Base-by-base conservation (phyloP, 64 coral and sea anemone genomes). In the Cladopsammia gracilis region DNA sequence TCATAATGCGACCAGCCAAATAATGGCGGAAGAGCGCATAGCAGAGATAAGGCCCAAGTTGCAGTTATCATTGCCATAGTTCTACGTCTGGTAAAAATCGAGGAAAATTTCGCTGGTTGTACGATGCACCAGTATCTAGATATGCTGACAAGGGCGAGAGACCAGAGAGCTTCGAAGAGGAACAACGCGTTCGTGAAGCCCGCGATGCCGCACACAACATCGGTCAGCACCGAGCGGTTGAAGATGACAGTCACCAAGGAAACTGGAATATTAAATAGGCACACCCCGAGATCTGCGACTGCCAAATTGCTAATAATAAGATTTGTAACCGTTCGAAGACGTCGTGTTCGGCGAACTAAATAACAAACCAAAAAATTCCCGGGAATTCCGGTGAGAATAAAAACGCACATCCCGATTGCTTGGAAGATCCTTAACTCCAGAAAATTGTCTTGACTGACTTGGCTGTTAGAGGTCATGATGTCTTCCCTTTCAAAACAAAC, bases 101-200 rank as follows among this genome's bases (percentile, higher is more conserved):
- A 64, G 7, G 92, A 87, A 15, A 97, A 97, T 61, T 94, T 97
- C 13, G 88, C 90, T 4, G 96, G 96, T 19, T 94, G 81, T 3
- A 97, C 96, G n/a, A 97, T 84, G 58, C 96, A 97, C 34, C 96
- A 97, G 82, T 97, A 97, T n/a, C 96, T 80, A n/a, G 92, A 91
- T 42, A 91, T 82, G 20, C 96, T 97, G 34, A 97, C 96, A 15
- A 97, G 82, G 7, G 96, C 96, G 20, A 97, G 88, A 2, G 96
- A 97, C 25, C 86, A 97, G 7, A 97, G 75, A 11, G 91, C 95
- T 60, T 97, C 95, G 25, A 94, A 97, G 15, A 97, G 86, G n/a
- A 97, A 85, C 14, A 97, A 76, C 10, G 95, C 78, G 23, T 94
- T 94, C 23, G 93, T 88, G 75, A 97, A 94, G 67, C 95, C 95